Evolutionary conservation across 2,888 invertebrate species (phyloP).

Genomic region (Drosophila merina): DNA sequence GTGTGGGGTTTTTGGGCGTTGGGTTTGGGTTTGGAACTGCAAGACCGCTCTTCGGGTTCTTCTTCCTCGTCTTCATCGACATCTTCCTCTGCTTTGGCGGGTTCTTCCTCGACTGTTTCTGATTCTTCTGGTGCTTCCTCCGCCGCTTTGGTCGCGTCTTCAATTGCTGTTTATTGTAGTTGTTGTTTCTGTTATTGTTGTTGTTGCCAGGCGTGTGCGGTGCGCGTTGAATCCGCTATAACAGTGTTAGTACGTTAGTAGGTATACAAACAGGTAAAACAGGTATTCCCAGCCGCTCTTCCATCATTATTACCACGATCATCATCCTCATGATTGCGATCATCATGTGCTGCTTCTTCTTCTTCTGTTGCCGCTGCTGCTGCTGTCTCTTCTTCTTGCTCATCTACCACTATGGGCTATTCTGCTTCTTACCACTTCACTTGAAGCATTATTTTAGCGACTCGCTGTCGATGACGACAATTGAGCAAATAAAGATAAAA

Average conservation of each 20-base stretch:
- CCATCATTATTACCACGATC: conserved; percentile 27
- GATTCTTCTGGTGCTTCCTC: conserved; percentile 28
- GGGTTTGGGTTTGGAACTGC: conserved; percentile 5
- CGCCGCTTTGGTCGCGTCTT: conserved; percentile 42
- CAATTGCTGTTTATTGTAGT: conserved; percentile 36
- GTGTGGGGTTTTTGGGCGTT: conserved; percentile 35
- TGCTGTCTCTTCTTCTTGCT: conserved; percentile 33
- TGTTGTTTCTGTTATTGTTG: conserved; percentile 12
- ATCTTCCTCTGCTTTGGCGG: conserved; percentile 14
- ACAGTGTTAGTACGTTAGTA: conserved; percentile 84
- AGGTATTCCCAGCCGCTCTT: conserved; percentile 80
- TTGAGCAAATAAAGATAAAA: conserved; percentile 73
- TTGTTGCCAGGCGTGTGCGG: conserved; percentile 71
- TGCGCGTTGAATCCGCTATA: conserved; percentile 81
- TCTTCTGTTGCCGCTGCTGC: conserved; percentile 40
- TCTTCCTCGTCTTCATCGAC: neutral
- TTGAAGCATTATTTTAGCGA: conserved; percentile 79
- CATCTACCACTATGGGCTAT: conserved; percentile 43
- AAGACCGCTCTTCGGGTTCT: neutral
- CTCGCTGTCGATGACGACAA: conserved; percentile 67
- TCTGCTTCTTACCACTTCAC: conserved; percentile 65
- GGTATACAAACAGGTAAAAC: conserved; percentile 84
- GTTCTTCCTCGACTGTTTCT: conserved; percentile 13
- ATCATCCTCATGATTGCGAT: conserved; percentile 6
- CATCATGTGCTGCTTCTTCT: conserved; percentile 52